phyloP scores from a whole-genome alignment of 2,888 invertebrate genomes.

The Coelogynopora nodosa region DNA sequence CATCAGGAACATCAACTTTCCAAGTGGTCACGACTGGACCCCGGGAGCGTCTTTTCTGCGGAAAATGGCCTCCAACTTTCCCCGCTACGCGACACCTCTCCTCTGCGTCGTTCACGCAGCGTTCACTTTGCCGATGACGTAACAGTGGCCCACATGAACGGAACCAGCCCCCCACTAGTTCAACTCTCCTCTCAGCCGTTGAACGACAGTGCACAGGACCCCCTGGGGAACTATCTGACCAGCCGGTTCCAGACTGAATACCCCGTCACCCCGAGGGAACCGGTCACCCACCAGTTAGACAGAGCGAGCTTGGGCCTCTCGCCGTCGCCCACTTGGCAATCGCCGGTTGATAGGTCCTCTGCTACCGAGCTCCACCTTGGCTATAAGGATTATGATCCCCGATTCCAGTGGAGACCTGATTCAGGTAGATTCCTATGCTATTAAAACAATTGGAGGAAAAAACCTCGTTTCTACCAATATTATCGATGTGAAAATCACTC shows the following conservation, averaged over 20 bases:
- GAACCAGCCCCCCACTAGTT: conserved; percentile 47
- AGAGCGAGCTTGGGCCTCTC: not conserved
- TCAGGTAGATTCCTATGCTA: conserved; percentile 49
- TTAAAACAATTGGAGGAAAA: too few species aligned
- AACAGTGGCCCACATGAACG: conserved; percentile 51
- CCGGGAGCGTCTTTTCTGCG: conserved; percentile 54
- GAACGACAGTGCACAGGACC: not conserved
- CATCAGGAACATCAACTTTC: conserved; percentile 52
- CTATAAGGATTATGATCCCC: conserved; percentile 50
- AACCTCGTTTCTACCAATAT: too few species aligned
- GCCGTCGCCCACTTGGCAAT: not conserved
- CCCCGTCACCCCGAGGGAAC: conserved; percentile 45
- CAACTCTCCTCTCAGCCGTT: not conserved
- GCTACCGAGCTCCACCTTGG: conserved; percentile 47
- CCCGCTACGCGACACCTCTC: not conserved
- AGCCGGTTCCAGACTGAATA: not conserved
- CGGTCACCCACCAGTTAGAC: not conserved
- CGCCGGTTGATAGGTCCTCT: too few species aligned
- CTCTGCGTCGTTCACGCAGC: conserved; percentile 40
- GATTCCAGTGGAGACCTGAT: conserved; percentile 55
- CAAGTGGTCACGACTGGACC: conserved; percentile 53
- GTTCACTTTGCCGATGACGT: conserved; percentile 54
- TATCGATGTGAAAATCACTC: too few species aligned
- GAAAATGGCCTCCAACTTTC: conserved; percentile 34
- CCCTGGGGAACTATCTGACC: not conserved